phyloP scores from a whole-genome alignment of 2,888 invertebrate species.

The Apomyelois bistriatella region DNA sequence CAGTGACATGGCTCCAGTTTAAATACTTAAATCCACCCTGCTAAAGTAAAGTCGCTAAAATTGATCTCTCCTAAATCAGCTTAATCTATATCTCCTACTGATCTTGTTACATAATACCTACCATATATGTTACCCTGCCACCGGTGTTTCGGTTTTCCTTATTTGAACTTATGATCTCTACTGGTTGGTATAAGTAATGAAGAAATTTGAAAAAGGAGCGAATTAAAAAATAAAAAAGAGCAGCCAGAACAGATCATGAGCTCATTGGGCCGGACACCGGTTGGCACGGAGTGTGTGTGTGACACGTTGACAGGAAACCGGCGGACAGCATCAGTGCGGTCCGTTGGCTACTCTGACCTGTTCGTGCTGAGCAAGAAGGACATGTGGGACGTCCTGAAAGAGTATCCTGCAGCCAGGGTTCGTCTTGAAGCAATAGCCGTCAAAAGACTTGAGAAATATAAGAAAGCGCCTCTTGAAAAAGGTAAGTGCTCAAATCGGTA shows the following conservation, averaged over 20 bases:
- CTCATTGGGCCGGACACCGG: slow-evolving; percentile 53
- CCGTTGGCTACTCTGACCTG: slow-evolving; percentile 98
- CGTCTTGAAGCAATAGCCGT: slow-evolving; percentile 98
- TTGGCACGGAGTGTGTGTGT: slow-evolving; percentile 80
- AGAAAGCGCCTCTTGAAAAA: slow-evolving; percentile 95
- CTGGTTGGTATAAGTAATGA: slow-evolving; percentile 23
- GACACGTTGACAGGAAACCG: slow-evolving; percentile 92
- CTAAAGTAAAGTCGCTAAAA: slow-evolving; percentile 43
- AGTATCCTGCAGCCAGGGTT: slow-evolving; percentile 95
- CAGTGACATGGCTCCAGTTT: slow-evolving; percentile 47
- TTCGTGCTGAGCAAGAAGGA: slow-evolving; percentile 99
- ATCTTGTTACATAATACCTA: slow-evolving; percentile 23
- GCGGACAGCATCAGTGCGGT: slow-evolving; percentile 98
- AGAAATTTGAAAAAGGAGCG: not conserved
- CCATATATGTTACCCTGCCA: slow-evolving; percentile 36
- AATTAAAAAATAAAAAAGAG: slow-evolving; percentile 10
- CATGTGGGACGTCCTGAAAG: slow-evolving; percentile 99
- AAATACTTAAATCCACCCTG: slow-evolving; percentile 39
- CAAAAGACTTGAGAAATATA: slow-evolving; percentile 98
- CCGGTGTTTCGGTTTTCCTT: slow-evolving; percentile 52
- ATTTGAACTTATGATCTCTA: slow-evolving; percentile 39
- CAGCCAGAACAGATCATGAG: slow-evolving; percentile 46
- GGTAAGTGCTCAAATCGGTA: slow-evolving; percentile 72
- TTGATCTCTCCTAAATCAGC: slow-evolving; percentile 37
- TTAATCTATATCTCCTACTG: slow-evolving; percentile 31